phyloP scores from a whole-genome alignment of 2,113 vertebrate species.

The Lutjanus erythropterus region DNA sequence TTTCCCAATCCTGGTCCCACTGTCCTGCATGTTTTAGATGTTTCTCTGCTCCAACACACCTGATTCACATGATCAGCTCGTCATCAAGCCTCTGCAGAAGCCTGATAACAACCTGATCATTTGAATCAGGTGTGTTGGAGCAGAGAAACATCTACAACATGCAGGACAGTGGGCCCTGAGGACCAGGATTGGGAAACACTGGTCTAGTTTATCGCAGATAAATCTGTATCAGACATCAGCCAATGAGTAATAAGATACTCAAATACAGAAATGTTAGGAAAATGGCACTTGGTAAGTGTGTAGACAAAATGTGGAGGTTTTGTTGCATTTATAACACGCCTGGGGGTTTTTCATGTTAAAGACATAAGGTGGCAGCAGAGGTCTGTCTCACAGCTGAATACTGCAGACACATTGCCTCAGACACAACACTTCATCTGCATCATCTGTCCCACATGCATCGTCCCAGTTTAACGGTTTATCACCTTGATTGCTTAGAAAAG shows the following conservation, averaged over 20 bases:
- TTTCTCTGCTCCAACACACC: no score
- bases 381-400: background rate
- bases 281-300: background rate
- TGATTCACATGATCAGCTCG: no score
- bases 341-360: background rate
- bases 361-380: constrained; percentile 67
- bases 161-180: no score
- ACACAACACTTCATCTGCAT: background rate
- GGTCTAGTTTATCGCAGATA: background rate
- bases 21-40: no score
- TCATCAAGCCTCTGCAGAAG: no score
- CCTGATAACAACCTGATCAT: no score
- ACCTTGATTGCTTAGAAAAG: background rate
- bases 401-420: background rate
- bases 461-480: background rate
- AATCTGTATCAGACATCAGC: background rate
- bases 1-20: no score
- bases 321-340: background rate
- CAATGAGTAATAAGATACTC: background rate
- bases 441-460: background rate
- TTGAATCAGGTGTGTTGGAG: no score
- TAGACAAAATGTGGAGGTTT: background rate
- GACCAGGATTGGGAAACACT: no score
- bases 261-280: no score
- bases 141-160: no score